A percentile compares a stretch with the other conserved stretches of the same genome.
These are phyloP conservation scores for Agrotis puta DNA, from an alignment of 2,888 invertebrate genomes.

Conservation along the genomic window DNA sequence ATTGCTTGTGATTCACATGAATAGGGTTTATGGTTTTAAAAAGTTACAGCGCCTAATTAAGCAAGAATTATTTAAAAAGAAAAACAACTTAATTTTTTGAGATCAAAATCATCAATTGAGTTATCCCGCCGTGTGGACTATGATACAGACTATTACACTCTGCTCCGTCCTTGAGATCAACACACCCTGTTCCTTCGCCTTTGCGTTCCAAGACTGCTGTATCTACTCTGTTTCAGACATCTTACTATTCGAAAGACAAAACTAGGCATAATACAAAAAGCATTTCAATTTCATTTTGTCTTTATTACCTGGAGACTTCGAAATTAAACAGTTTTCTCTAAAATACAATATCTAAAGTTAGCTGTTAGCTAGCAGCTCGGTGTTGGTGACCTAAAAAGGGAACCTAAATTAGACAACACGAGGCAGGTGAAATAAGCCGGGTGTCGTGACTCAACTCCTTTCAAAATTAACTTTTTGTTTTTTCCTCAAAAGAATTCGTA, in stretches of 20 bases:
- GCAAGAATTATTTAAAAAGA: no score
- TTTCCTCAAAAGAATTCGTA: not conserved
- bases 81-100: no score
- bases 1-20: no score
- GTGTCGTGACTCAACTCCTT: not conserved
- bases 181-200: no score
- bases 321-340: not conserved
- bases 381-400: slow-evolving; percentile 13
- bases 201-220: no score
- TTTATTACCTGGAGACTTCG: not conserved
- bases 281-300: no score
- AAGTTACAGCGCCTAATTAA: no score
- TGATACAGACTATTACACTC: no score
- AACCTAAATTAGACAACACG: slow-evolving; percentile 8
- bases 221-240: not conserved
- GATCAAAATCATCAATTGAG: no score
- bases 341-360: not conserved
- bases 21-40: no score
- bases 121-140: no score
- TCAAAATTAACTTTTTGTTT: not conserved
- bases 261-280: not conserved
- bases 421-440: not conserved
- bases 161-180: no score
- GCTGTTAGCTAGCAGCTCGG: not conserved
- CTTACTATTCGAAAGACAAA: not conserved